Conservation (phyloP, 2,113 vertebrate genomes). For the Cephalopholis sonnerati region DNA sequence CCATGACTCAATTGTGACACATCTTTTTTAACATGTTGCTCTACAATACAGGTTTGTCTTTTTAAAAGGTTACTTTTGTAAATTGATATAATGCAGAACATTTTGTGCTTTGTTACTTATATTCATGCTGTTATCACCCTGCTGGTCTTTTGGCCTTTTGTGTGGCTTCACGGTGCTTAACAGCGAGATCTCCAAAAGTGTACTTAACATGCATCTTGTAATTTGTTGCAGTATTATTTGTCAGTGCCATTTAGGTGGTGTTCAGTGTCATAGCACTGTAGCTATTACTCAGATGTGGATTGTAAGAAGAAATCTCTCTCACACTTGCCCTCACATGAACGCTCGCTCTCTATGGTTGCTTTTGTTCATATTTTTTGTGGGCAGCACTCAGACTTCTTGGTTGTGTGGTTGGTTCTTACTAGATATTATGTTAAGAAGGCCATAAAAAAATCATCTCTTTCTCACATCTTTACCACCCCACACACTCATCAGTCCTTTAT, state of each 20-base stretch:
- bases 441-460: not conserved
- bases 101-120: not conserved
- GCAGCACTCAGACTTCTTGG: not conserved
- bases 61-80: not conserved
- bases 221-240: not conserved
- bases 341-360: not conserved
- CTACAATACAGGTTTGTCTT: not conserved
- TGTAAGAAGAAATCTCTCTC: not conserved
- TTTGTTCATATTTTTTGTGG: too few species aligned
- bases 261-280: not conserved
- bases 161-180: not conserved
- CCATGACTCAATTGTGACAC: not conserved
- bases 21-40: not conserved
- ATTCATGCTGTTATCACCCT: not conserved
- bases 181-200: not conserved
- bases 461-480: not conserved
- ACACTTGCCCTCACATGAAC: not conserved
- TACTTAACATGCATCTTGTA: not conserved
- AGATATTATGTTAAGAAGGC: not conserved
- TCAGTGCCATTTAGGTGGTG: not conserved
- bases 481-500: not conserved
- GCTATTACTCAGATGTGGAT: constrained; percentile 3
- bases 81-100: not conserved
- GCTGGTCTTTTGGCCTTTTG: not conserved
- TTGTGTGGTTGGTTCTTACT: not conserved